A percentile compares a stretch with the other conserved stretches of the same genome.
These are phyloP conservation scores for Salarias fasciatus DNA, from an alignment of 2,797 vertebrate species.

Conservation along the genomic window DNA sequence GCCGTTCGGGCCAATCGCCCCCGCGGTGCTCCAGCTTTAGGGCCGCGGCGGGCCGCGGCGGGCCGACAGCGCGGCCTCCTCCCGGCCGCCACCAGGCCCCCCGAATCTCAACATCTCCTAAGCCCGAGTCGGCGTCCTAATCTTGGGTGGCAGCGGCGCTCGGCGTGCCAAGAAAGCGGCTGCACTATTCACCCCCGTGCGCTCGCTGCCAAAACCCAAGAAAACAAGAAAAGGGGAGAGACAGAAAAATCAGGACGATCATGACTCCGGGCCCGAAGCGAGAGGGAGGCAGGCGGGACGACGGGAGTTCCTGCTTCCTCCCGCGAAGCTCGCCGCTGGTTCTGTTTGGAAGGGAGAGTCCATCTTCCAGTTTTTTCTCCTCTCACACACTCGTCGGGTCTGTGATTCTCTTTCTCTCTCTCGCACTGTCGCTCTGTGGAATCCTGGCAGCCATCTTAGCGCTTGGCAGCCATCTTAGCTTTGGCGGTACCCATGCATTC, in stretches of 20 bases:
- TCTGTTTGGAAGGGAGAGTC: slow-evolving; percentile 27
- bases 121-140: slow-evolving; percentile 60
- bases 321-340: slow-evolving; percentile 27
- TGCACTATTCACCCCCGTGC: slow-evolving; percentile 48
- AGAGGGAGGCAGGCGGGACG: slow-evolving; percentile 14
- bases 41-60: slow-evolving; percentile 53
- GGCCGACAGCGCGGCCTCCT: slow-evolving; percentile 25
- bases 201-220: slow-evolving; percentile 49
- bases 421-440: slow-evolving; percentile 80
- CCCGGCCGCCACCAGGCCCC: slow-evolving; percentile 24
- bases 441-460: slow-evolving; percentile 92
- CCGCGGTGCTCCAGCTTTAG: slow-evolving; percentile 57
- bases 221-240: slow-evolving; percentile 44
- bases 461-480: slow-evolving; percentile 96
- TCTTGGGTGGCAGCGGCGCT: slow-evolving; percentile 61
- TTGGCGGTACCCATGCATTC: slow-evolving; percentile 87
- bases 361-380: slow-evolving; percentile 43
- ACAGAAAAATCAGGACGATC: slow-evolving; percentile 59
- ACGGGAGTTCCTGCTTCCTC: slow-evolving; percentile 44
- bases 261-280: slow-evolving; percentile 27
- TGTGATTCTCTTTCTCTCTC: slow-evolving; percentile 69
- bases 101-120: slow-evolving; percentile 40
- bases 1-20: slow-evolving; percentile 61
- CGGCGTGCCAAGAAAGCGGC: slow-evolving; percentile 57
- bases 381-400: slow-evolving; percentile 58